Percentiles rank a stretch among this genome's conserved stretches.
Conservation (phyloP, 2,888 invertebrate genomes). For the Pammene aurita region DNA sequence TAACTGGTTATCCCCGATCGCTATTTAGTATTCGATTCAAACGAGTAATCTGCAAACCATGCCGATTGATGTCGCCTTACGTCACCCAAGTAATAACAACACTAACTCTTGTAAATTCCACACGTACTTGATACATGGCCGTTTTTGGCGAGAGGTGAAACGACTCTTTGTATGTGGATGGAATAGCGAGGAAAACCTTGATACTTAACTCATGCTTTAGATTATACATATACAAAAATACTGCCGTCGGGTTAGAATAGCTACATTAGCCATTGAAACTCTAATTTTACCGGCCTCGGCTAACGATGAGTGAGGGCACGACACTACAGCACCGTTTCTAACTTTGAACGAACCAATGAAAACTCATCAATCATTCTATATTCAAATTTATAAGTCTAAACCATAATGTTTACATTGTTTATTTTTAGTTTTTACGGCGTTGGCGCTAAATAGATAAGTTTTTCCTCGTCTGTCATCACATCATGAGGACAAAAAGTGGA, state of each 20-base stretch:
- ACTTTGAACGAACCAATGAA: conserved; percentile 25
- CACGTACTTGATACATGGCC: conserved; percentile 39
- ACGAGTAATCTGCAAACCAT: conserved; percentile 42
- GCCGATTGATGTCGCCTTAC: conserved; percentile 43
- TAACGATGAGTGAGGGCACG: conserved; percentile 27
- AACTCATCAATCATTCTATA: conserved; percentile 30
- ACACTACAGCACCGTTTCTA: conserved; percentile 12
- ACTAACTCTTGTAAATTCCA: conserved; percentile 38
- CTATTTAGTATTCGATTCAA: conserved; percentile 34
- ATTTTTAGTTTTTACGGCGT: conserved; percentile 26
- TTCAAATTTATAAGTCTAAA: conserved; percentile 15
- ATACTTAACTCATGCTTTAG: conserved; percentile 13
- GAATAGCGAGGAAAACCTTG: conserved; percentile 34
- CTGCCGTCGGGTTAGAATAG: background rate
- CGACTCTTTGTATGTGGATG: conserved; percentile 28
- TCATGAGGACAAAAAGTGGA: conserved; percentile 30
- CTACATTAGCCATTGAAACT: background rate
- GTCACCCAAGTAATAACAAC: conserved; percentile 46
- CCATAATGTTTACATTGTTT: conserved; percentile 36
- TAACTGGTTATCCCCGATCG: conserved; percentile 34
- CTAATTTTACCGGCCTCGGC: conserved; percentile 22
- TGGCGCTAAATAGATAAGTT: conserved; percentile 32
- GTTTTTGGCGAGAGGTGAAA: conserved; percentile 38
- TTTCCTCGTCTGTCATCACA: conserved; percentile 29
- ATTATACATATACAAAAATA: background rate